Evolutionary conservation across 2,797 vertebrate genomes (phyloP), one percentile per base, ranked within the genome.

Genomic region (Tiaroga cobitis): DNA sequence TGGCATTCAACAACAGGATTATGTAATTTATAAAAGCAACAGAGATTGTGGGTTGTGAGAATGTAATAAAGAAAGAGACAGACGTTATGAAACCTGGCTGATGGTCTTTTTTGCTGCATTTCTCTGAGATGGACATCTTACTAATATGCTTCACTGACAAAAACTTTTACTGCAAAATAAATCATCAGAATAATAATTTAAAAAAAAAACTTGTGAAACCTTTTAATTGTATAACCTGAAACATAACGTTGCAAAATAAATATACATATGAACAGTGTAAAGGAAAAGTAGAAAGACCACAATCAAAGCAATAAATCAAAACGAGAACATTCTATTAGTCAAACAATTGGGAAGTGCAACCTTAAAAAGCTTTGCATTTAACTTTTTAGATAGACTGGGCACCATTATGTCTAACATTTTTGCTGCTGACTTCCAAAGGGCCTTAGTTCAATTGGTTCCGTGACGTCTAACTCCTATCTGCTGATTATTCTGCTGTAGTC

Each of bases 401-500:
- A 56, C 51, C 32, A 83, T 73, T 67, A 56, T 34, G 32, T 68
- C 9, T 34, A 85, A 69, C 46, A 83, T 61, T 21, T 59, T 82
- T 79, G 56, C 51, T 41, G 37, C 19, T 68, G 61, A 32, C 29
- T 34, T n/a, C 5, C 18, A 75, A 19, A 15, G 29, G 46, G 54
- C 51, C 16, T 16, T 67, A 41, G 34, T 61, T 85, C n/a, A 74
- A 61, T 26, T 11, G n/a, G 6, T 80, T 67, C n/a, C 10, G 19
- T 80, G 46, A 87, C 65, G 34, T 79, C 7, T 67, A 46, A 79
- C 11, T 39, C 34, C 49, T 51, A 15, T 85, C 26, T 85, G 68
- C 5, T 67, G 29, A 82, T 82, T 56, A 37, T 56, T 63, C 18
- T 59, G 16, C 16, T 59, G 34, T 6, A 32, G 24, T 69, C 29